Evolutionary conservation across 2,888 invertebrate species (phyloP).

Genomic region (Andricus curvator): DNA sequence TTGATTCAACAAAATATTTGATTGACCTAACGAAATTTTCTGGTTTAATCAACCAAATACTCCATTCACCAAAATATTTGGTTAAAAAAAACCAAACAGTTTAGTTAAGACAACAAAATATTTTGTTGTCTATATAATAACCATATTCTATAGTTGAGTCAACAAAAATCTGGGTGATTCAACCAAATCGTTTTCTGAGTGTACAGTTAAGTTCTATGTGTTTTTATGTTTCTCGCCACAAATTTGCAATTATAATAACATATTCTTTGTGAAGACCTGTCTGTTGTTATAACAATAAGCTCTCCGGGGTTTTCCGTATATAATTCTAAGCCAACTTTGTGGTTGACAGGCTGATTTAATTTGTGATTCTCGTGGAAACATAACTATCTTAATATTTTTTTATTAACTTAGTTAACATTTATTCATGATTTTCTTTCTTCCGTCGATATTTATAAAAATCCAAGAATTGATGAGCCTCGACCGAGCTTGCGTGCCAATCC

Average conservation of each 20-base stretch:
- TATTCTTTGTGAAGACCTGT: not conserved
- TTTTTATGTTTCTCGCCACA: too few species aligned
- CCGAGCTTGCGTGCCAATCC: constrained; percentile 2
- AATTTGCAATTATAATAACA: not conserved
- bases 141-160: too few species aligned
- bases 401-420: not conserved
- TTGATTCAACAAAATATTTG: too few species aligned
- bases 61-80: too few species aligned
- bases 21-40: too few species aligned
- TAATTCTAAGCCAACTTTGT: not conserved
- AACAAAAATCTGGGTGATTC: too few species aligned
- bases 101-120: too few species aligned
- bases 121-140: too few species aligned
- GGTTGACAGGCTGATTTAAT: not conserved
- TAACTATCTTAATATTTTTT: not conserved
- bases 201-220: too few species aligned
- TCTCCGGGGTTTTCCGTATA: not conserved
- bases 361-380: not conserved
- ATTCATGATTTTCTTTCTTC: not conserved
- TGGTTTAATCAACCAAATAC: too few species aligned
- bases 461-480: not conserved
- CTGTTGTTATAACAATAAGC: not conserved
- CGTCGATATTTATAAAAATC: not conserved
- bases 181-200: too few species aligned
- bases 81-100: too few species aligned